Evolutionary conservation across 37 sponge, comb jelly and placozoan genomes (phyloP).

Genomic region (Chondrosia reniformis): DNA sequence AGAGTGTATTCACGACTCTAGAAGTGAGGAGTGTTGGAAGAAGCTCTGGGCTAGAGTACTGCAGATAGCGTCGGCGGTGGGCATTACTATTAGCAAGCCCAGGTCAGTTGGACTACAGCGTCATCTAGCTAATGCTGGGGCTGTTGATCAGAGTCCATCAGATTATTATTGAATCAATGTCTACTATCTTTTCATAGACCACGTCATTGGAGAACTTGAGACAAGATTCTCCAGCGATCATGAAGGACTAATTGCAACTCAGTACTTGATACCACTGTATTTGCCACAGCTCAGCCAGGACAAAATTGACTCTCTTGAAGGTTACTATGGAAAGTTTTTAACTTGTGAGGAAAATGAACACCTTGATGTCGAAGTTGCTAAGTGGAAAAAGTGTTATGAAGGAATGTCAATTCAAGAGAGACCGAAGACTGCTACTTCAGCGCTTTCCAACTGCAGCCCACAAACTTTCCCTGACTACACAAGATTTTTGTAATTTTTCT

Average conservation of each 20-base stretch:
- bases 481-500: slow-evolving; percentile 25
- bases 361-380: not conserved
- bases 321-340: not conserved
- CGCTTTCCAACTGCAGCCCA: slow-evolving; percentile 4
- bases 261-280: slow-evolving; percentile 11
- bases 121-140: slow-evolving; percentile 37
- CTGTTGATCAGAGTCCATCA: slow-evolving; percentile 4
- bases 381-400: slow-evolving; percentile 22
- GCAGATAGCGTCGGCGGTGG: not conserved
- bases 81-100: slow-evolving; percentile 19
- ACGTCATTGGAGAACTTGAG: not conserved
- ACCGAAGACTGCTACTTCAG: not conserved
- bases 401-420: slow-evolving; percentile 13
- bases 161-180: slow-evolving; percentile 5
- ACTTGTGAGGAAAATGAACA: slow-evolving; percentile 2
- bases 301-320: slow-evolving; percentile 1
- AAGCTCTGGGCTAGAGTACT: slow-evolving; percentile 16
- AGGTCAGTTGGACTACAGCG: slow-evolving; percentile 19
- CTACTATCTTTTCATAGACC: slow-evolving; percentile 5
- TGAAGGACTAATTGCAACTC: slow-evolving; percentile 16
- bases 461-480: slow-evolving; percentile 28
- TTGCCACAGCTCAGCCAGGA: slow-evolving; percentile 10
- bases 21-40: slow-evolving; percentile 19
- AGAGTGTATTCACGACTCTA: slow-evolving; percentile 21
- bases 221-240: slow-evolving; percentile 25